A percentile compares a stretch with the other conserved stretches of the same genome.
These are phyloP conservation scores for Pantherophis vulpinus DNA, from an alignment of 2,797 vertebrate genomes.

Conservation along the genomic window DNA sequence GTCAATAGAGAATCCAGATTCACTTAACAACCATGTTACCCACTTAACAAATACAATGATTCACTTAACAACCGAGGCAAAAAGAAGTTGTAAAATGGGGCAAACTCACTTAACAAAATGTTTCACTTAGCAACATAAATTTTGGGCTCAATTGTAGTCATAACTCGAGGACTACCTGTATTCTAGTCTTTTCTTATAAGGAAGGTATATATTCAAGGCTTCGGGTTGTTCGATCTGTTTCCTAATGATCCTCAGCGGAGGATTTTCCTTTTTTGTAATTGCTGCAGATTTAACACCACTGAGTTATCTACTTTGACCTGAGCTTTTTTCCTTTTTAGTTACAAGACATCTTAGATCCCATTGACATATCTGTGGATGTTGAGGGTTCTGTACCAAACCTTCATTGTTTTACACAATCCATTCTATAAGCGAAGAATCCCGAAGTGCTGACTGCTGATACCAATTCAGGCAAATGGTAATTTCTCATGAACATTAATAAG, in stretches of 20 bases:
- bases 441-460: background rate
- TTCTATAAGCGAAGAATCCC: background rate
- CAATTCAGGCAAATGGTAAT: background rate
- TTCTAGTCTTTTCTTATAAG: background rate
- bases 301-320: background rate
- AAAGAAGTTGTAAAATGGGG: too few species aligned
- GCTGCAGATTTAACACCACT: background rate
- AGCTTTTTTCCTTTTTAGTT: background rate
- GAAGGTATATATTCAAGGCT: background rate
- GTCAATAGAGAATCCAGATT: too few species aligned
- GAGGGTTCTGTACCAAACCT: background rate
- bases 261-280: background rate
- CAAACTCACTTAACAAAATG: too few species aligned
- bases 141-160: too few species aligned
- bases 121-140: too few species aligned
- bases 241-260: background rate
- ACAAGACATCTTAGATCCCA: background rate
- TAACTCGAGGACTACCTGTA: background rate
- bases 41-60: too few species aligned
- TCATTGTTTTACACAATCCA: background rate
- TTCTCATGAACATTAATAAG: background rate
- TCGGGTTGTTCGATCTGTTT: background rate
- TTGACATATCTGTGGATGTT: background rate
- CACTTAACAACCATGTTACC: too few species aligned
- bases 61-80: too few species aligned